phyloP scores from a whole-genome alignment of 2,888 invertebrate species.

The Timandra comae region DNA sequence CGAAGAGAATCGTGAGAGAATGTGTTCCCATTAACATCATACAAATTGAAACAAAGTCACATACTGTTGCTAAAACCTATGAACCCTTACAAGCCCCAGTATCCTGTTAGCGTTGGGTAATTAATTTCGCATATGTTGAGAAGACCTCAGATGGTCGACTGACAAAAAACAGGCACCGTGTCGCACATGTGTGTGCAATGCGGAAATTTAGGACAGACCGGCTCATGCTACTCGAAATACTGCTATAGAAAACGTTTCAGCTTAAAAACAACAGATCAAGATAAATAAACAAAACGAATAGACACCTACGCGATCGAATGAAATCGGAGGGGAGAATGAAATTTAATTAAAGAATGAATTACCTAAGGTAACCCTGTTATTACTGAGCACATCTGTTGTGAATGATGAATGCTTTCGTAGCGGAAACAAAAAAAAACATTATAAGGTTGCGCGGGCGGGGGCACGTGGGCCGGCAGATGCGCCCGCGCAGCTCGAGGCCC shows the following conservation, averaged over 20 bases:
- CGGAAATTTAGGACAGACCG: constrained; percentile 46
- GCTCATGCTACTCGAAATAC: constrained; percentile 32
- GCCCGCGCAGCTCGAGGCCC: constrained; percentile 51
- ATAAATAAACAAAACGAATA: constrained; percentile 36
- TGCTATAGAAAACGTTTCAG: constrained; percentile 22
- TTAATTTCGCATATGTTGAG: constrained; percentile 64
- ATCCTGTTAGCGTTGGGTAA: constrained; percentile 39
- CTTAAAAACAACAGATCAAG: constrained; percentile 29
- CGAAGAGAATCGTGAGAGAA: constrained; percentile 2
- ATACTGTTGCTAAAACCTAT: constrained; percentile 5
- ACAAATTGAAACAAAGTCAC: constrained; percentile 8
- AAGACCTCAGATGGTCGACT: constrained; percentile 54
- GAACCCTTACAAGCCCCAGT: constrained; percentile 45
- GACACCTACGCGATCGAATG: constrained; percentile 35
- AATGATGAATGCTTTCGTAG: constrained; percentile 61
- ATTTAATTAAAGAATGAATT: constrained; percentile 64
- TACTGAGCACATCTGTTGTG: constrained; percentile 62
- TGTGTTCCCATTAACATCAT: constrained; percentile 2
- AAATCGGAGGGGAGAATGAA: constrained; percentile 43
- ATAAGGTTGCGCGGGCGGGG: constrained; percentile 53
- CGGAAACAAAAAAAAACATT: constrained; percentile 51
- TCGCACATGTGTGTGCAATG: constrained; percentile 49
- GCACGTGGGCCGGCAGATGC: constrained; percentile 75
- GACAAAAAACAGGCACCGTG: constrained; percentile 62
- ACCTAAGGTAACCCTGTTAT: constrained; percentile 55